phyloP scores from a whole-genome alignment of 2,797 vertebrate species.

The Paguma larvata region DNA sequence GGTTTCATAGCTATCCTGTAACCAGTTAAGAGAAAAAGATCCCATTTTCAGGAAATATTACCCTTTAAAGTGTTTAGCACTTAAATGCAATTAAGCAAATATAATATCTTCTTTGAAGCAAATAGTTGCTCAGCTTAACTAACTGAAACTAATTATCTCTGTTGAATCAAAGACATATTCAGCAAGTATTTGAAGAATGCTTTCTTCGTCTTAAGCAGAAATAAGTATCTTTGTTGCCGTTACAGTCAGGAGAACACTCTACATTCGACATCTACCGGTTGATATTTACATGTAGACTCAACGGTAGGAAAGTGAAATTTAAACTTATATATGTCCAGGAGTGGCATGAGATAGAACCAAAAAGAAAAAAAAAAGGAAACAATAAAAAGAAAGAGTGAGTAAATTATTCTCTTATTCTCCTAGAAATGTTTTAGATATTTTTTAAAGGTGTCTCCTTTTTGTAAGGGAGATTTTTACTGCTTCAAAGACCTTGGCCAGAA shows the following conservation, averaged over 20 bases:
- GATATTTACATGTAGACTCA: not conserved
- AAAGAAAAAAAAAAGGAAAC: not conserved
- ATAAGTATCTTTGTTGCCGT: constrained; percentile 73
- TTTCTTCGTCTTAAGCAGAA: constrained; percentile 76
- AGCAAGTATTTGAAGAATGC: constrained; percentile 71
- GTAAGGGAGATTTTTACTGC: constrained; percentile 63
- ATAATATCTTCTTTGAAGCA: constrained; percentile 86
- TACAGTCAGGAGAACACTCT: constrained; percentile 15
- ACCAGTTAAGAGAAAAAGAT: constrained; percentile 50
- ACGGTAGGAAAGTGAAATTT: not conserved
- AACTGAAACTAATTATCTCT: constrained; percentile 86
- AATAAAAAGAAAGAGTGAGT: not conserved
- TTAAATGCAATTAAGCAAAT: constrained; percentile 87
- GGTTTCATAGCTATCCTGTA: constrained; percentile 53
- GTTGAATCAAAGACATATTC: constrained; percentile 83
- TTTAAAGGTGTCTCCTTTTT: not conserved
- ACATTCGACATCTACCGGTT: not conserved
- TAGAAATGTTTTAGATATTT: not conserved
- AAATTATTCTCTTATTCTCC: not conserved
- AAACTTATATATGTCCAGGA: not conserved
- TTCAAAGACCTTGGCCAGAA: constrained; percentile 57
- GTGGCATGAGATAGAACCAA: not conserved
- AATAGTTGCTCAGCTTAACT: constrained; percentile 84
- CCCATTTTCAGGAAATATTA: constrained; percentile 79
- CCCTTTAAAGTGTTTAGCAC: constrained; percentile 82